Conservation (phyloP, 2,113 vertebrate genomes). For the Suncus etruscus region DNA sequence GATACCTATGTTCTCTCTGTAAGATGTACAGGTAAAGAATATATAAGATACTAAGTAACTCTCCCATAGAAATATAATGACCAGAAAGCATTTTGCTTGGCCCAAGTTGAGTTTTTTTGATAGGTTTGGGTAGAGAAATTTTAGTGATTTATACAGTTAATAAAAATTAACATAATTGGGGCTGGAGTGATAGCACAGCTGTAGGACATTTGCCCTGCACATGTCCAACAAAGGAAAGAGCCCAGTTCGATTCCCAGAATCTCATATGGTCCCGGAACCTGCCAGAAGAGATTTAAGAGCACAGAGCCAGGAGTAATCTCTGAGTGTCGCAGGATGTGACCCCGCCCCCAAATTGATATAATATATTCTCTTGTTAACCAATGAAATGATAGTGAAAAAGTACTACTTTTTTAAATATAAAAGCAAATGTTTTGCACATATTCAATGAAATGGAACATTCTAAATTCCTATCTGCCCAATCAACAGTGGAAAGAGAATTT, state of each 20-base stretch:
- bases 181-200: no score
- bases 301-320: no score
- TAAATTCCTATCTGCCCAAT: background rate
- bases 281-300: no score
- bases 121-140: background rate
- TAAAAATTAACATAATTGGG: background rate
- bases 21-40: background rate
- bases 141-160: conserved; percentile 15
- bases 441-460: background rate
- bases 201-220: no score
- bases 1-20: background rate
- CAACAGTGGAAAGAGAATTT: conserved; percentile 21
- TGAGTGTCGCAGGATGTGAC: no score
- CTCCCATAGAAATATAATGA: background rate
- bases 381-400: conserved; percentile 56
- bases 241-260: no score
- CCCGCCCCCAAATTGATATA: no score
- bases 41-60: background rate
- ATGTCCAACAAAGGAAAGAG: no score
- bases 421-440: conserved; percentile 58
- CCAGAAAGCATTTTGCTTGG: background rate
- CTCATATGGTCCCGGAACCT: no score
- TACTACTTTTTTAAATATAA: conserved; percentile 35
- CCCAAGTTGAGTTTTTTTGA: background rate
- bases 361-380: conserved; percentile 26